A percentile compares a stretch with the other conserved stretches of the same genome.
Conservation (phyloP, 2,888 invertebrate genomes). For the Tortricodes alternella region DNA sequence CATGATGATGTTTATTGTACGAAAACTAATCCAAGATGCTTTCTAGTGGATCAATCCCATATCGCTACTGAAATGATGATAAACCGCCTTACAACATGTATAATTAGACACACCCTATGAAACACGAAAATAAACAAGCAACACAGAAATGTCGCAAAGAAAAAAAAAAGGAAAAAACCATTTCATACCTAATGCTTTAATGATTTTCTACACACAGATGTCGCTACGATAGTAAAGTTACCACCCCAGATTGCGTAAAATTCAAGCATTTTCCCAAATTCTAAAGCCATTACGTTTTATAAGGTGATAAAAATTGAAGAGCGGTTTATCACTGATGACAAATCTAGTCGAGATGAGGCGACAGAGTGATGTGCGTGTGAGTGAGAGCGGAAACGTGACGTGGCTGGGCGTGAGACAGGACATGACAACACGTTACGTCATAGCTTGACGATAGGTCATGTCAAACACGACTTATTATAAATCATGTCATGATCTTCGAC, state of each 20-base stretch:
- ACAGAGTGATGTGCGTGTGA: conserved; percentile 79
- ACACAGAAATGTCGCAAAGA: neutral
- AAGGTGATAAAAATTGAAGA: conserved; percentile 34
- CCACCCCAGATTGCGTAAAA: too few relatives aligned
- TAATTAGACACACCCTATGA: neutral
- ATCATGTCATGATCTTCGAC: too few relatives aligned
- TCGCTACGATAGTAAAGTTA: too few relatives aligned
- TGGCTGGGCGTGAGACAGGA: conserved; percentile 63
- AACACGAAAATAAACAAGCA: neutral
- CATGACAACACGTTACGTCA: conserved; percentile 45
- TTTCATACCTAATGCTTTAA: too few relatives aligned
- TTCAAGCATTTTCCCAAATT: too few relatives aligned
- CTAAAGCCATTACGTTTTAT: too few relatives aligned
- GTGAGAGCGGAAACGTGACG: conserved; percentile 81
- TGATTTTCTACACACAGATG: too few relatives aligned
- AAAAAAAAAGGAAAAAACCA: too few relatives aligned
- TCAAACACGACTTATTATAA: too few relatives aligned
- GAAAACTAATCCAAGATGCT: neutral
- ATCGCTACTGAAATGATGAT: neutral
- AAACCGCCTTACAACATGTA: conserved; percentile 2
- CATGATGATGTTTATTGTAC: neutral
- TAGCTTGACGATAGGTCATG: too few relatives aligned
- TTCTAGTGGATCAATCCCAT: conserved; percentile 2
- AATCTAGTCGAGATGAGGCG: conserved; percentile 72
- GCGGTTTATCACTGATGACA: conserved; percentile 48